Base-by-base conservation (phyloP, 2,888 invertebrate genomes). In the Ganaspis brasiliensis region DNA sequence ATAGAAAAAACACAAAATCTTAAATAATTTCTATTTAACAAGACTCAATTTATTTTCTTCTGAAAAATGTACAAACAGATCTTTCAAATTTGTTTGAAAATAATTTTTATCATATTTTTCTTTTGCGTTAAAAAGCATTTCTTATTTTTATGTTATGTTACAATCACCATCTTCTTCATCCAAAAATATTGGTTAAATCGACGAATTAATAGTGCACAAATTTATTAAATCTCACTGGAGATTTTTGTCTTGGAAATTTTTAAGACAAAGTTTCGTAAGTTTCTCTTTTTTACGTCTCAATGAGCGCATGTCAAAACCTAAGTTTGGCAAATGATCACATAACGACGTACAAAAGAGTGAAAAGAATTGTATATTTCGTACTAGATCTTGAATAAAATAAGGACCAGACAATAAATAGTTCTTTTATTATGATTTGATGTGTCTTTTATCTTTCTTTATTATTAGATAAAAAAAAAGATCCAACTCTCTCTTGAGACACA, bases 401-500 rank as follows among this genome's bases (percentile, higher is more conserved):
- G 31, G 61, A 61, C 4, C 49, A 16, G 35, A 12, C 19, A 16
- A 35, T 61, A 63, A 40, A 40, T 37, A 21, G 40, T 40, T 63
- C 14, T 19, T 40, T 63, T 40, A n/a, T n/a, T n/a, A n/a, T 26
- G 40, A 40, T 19, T 61, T 31, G 12, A n/a, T 40, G 40, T 40
- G 16, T 63, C 40, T 63, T 63, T 63, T 40, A 63, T 63, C 21
- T 21, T 37, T 35, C 19, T 37, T 61, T 35, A 35, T 63, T 40
- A 40, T 63, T 63, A 24, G 40, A 19, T 19, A 35, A 59, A 35
- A 59, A 37, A 63, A 12, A n/a, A 63, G 14, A 14, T 10, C 10
- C 37, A 40, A 40, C 40, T 63, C 63, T 63, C 63, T 40, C 63
- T 63, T 12, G 63, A 19, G 21, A 63, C 40, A 63, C 63, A 40